phyloP scores from a whole-genome alignment of 2,797 vertebrate genomes.

The Leptatherina wallacei region DNA sequence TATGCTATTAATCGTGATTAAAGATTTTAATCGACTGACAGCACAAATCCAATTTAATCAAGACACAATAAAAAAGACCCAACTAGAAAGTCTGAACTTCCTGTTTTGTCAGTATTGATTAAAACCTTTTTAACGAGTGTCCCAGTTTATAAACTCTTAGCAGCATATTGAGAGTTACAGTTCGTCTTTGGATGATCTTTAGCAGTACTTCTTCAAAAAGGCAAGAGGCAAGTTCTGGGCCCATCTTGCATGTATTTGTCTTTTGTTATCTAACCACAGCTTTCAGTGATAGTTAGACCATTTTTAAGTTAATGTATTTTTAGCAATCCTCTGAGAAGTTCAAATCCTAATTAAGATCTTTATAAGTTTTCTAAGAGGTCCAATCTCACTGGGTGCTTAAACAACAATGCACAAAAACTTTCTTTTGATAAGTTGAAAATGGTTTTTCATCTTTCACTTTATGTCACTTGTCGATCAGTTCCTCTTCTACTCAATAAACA shows the following conservation, averaged over 20 bases:
- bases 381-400: neutral
- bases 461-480: neutral
- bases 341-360: neutral
- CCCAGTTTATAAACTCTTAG: neutral
- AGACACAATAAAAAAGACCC: neutral
- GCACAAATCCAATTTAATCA: too few species aligned
- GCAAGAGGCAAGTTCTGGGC: neutral
- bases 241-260: neutral
- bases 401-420: neutral
- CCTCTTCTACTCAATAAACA: neutral
- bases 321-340: neutral
- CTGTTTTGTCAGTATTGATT: neutral
- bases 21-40: too few species aligned
- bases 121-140: neutral
- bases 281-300: neutral
- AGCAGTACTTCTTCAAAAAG: neutral
- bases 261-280: neutral
- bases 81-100: neutral
- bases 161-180: neutral
- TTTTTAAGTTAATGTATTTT: neutral
- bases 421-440: neutral
- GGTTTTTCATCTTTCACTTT: neutral
- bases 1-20: too few species aligned
- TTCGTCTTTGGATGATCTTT: neutral
- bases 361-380: neutral